phyloP scores from a whole-genome alignment of 2,888 invertebrate genomes.

The Stictocephala bisonia region DNA sequence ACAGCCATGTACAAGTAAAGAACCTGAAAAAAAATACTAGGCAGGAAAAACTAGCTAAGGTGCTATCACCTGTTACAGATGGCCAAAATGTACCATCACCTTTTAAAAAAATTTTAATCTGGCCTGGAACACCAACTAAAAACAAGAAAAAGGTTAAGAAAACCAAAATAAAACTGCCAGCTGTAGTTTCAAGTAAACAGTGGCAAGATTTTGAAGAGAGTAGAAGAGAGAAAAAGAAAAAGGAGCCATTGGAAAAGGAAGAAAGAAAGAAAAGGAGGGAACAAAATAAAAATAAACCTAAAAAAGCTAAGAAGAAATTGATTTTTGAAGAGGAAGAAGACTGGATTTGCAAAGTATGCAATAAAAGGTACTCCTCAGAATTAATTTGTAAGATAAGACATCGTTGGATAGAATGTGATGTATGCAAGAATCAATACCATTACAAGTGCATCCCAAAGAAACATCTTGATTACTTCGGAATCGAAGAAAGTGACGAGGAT shows the following conservation, averaged over 20 bases:
- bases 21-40: too few relatives aligned
- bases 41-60: conserved; percentile 2
- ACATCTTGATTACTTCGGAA: neutral
- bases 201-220: conserved; percentile 6
- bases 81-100: conserved; percentile 17
- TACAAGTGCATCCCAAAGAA: conserved; percentile 19
- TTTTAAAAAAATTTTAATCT: conserved; percentile 15
- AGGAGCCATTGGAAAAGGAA: neutral
- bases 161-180: conserved; percentile 18
- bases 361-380: conserved; percentile 15
- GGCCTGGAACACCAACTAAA: conserved; percentile 21
- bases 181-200: neutral
- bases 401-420: conserved; percentile 29
- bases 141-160: conserved; percentile 11
- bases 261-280: neutral
- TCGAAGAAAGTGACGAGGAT: conserved; percentile 16
- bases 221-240: neutral
- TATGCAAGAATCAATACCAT: neutral
- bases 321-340: conserved; percentile 18
- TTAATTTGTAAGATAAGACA: neutral
- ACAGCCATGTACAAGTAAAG: neutral
- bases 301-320: too few relatives aligned
- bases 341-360: conserved; percentile 13
- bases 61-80: conserved; percentile 13
- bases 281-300: neutral